Conservation (phyloP, 2,888 invertebrate species). For the Brassicogethes aeneus region DNA sequence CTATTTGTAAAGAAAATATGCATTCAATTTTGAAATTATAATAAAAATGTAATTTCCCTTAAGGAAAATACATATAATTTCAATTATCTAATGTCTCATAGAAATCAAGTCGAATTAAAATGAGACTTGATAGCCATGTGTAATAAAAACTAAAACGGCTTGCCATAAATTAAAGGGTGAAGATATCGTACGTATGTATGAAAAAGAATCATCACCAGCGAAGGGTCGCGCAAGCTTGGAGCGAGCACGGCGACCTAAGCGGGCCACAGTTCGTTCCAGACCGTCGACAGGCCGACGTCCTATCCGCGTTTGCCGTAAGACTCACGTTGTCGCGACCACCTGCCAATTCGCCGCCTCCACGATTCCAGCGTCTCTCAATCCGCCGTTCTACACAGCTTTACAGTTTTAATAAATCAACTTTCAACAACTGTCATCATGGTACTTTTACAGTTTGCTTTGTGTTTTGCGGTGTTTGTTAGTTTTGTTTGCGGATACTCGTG, state of each 20-base stretch:
- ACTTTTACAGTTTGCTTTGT: constrained; percentile 17
- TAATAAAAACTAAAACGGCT: no score
- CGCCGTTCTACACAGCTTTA: no score
- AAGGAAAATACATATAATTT: no score
- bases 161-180: no score
- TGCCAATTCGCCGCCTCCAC: not conserved
- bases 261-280: constrained; percentile 33
- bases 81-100: no score
- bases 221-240: constrained; percentile 24
- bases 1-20: no score
- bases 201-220: not conserved
- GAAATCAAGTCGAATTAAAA: no score
- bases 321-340: constrained; percentile 4
- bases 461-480: constrained; percentile 16
- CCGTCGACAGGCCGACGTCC: constrained; percentile 28
- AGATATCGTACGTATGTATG: no score
- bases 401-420: no score
- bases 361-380: not conserved
- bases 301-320: constrained; percentile 7
- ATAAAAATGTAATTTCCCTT: no score
- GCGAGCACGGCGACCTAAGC: constrained; percentile 16
- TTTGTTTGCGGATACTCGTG: constrained; percentile 36
- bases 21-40: no score
- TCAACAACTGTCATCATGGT: constrained; percentile 21
- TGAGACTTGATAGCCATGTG: no score